Base-by-base conservation (phyloP, 2,888 invertebrate species). In the Rhamphomyia laevipes region DNA sequence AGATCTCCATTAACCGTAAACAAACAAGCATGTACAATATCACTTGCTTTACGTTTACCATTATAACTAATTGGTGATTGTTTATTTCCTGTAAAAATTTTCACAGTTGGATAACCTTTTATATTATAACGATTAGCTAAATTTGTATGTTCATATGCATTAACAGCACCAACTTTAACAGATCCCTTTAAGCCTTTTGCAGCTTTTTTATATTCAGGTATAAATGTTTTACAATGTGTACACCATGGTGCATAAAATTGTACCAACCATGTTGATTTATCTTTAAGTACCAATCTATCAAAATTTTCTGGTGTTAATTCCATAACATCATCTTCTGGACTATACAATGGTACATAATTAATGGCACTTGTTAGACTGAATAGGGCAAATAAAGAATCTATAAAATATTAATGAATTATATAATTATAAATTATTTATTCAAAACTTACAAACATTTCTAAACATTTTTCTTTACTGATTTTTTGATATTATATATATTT, bases 61-160 rank as follows among this genome's bases (percentile, higher is more conserved):
- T 84, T 82, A 70, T 81, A 96, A 54, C 92, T 89, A 35, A 80
- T 80, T 6, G 94, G 91, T 53, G 80, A 82, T 46, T 77, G 77
- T 70, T 94, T 94, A 66, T 89, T 82, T 1, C 77, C 74, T 0
- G 85, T 87, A 68, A 99, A 96, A 43, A 99, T 82, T 70, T 97
- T 99, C 54, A 99, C 84, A 0, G 96, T 93, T 4, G 99, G 99
- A 68, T 95, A 99, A 45, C 97, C 95, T 57, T 77, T 73, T 33
- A 99, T 84, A 40, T 82, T 83, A 72, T 81, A 97, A 60, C 84
- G 81, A 2, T 80, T 77, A 30, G 84, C 85, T 1, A 96, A 70
- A 7, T 84, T 80, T 61, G 86, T 83, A 63, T 96, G 86, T 45
- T 88, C 81, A 65, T 96, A 94, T 40, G 89, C 90, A 74, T 99